Evolutionary conservation across 2,113 vertebrate genomes (phyloP).

Genomic region (Pelecanus crispus): DNA sequence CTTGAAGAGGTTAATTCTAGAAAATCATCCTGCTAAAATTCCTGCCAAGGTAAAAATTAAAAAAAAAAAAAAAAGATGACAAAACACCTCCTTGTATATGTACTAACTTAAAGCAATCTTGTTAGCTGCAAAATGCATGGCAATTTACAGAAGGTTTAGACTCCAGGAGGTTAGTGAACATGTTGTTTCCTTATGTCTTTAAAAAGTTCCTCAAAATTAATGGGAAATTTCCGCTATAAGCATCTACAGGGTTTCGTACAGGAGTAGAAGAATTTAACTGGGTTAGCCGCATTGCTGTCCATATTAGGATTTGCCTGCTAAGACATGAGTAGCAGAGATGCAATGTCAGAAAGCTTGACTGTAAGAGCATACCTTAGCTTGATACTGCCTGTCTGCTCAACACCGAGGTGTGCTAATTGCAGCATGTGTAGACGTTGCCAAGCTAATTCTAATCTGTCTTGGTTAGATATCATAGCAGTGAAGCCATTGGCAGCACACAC

Average conservation of each 20-base stretch:
- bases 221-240: background rate
- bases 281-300: background rate
- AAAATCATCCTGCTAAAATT: slow-evolving; percentile 98
- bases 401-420: background rate
- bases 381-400: background rate
- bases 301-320: background rate
- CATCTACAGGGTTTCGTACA: background rate
- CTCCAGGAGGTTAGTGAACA: background rate
- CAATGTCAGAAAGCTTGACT: background rate
- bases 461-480: background rate
- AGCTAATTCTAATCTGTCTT: background rate
- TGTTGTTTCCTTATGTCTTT: background rate
- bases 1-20: slow-evolving; percentile 95
- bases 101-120: background rate
- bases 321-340: background rate
- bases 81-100: background rate
- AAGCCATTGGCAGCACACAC: background rate
- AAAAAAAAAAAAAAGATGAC: background rate
- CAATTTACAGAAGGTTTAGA: background rate
- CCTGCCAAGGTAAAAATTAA: slow-evolving; percentile 87
- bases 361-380: background rate
- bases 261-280: background rate
- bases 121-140: background rate
- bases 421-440: background rate
- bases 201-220: background rate